Conservation (phyloP, 2,888 invertebrate genomes). For the Pyrgus malvae region DNA sequence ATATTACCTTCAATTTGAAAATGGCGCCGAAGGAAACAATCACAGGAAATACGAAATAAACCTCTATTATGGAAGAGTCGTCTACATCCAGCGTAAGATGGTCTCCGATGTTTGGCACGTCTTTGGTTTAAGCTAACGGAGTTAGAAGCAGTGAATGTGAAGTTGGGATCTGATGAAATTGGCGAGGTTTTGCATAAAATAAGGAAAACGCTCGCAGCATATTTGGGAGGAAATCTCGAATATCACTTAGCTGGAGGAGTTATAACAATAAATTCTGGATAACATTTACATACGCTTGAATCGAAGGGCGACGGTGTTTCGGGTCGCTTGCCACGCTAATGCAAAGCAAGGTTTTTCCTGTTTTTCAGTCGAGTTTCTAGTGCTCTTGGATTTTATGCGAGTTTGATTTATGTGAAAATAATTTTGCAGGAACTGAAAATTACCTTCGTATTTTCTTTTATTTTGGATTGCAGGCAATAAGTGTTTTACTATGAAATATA, state of each 20-base stretch:
- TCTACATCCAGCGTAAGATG: slow-evolving; percentile 41
- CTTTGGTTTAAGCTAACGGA: slow-evolving; percentile 13
- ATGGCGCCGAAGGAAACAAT: slow-evolving; percentile 49
- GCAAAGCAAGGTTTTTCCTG: slow-evolving; percentile 48
- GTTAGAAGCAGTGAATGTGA: slow-evolving; percentile 1
- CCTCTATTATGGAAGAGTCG: slow-evolving; percentile 45
- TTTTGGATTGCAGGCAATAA: neutral
- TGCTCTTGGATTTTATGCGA: slow-evolving; percentile 30
- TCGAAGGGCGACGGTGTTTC: slow-evolving; percentile 59
- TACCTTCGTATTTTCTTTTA: slow-evolving; percentile 1
- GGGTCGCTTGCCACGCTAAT: slow-evolving; percentile 68
- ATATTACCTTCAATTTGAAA: slow-evolving; percentile 55
- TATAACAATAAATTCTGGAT: slow-evolving; percentile 76
- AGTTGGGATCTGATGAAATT: slow-evolving; percentile 32
- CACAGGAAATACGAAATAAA: slow-evolving; percentile 58
- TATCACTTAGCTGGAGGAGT: slow-evolving; percentile 74
- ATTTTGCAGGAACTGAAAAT: slow-evolving; percentile 22
- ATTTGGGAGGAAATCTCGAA: slow-evolving; percentile 67
- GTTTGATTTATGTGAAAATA: slow-evolving; percentile 25
- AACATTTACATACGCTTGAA: slow-evolving; percentile 69
- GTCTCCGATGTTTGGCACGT: slow-evolving; percentile 31
- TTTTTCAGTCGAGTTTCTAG: slow-evolving; percentile 36
- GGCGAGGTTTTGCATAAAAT: slow-evolving; percentile 47
- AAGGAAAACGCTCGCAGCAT: slow-evolving; percentile 59
- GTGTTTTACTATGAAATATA: too few relatives aligned